phyloP scores from a whole-genome alignment of 2,113 vertebrate genomes.

The Poeciliopsis prolifica region DNA sequence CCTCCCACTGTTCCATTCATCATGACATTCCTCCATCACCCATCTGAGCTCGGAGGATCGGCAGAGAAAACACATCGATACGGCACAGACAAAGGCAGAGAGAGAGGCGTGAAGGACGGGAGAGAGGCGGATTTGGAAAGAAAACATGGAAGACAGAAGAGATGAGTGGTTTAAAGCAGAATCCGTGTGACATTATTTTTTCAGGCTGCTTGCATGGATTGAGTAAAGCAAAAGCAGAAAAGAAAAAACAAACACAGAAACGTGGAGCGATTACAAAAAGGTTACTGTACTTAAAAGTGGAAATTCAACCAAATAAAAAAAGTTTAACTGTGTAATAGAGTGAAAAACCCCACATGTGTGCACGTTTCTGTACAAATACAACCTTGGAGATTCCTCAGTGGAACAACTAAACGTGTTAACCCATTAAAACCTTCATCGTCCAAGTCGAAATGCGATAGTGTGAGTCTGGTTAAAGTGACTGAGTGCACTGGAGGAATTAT shows the following conservation, averaged over 20 bases:
- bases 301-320: too few species aligned
- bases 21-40: constrained; percentile 49
- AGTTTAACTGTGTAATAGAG: too few species aligned
- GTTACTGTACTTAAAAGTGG: too few species aligned
- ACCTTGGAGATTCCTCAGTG: too few species aligned
- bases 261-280: too few species aligned
- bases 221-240: too few species aligned
- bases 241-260: too few species aligned
- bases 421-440: constrained; percentile 1
- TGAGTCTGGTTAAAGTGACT: constrained; percentile 22
- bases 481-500: constrained; percentile 47
- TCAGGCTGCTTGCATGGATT: background rate
- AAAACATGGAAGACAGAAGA: background rate
- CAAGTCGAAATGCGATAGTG: constrained; percentile 24
- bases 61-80: constrained; percentile 38
- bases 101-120: background rate
- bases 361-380: too few species aligned
- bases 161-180: background rate
- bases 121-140: background rate
- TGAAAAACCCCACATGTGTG: too few species aligned
- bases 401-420: background rate
- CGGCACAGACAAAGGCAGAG: constrained; percentile 29
- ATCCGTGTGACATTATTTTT: background rate
- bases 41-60: constrained; percentile 48
- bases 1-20: constrained; percentile 33